phyloP scores from a whole-genome alignment of 2,113 vertebrate species.

The Thomomys bottae region DNA sequence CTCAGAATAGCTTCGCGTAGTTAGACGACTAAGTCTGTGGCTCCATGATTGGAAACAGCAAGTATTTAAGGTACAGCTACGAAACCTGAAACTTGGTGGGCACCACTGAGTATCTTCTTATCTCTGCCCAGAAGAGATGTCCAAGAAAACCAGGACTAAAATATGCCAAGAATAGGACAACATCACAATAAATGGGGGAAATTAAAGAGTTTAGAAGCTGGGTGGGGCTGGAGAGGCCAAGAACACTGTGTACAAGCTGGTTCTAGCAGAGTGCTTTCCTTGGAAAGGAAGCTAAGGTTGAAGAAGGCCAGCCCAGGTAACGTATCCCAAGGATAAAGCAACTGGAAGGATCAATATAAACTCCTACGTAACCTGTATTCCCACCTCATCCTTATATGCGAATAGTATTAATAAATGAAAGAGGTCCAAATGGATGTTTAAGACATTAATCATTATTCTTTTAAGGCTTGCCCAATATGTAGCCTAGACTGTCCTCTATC shows the following conservation, averaged over 20 bases:
- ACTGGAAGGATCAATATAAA: neutral
- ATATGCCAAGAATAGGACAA: neutral
- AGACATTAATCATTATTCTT: neutral
- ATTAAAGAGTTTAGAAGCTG: neutral
- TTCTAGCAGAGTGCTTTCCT: neutral
- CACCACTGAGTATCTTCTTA: neutral
- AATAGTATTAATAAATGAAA: neutral
- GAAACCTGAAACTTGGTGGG: neutral
- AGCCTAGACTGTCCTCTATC: neutral
- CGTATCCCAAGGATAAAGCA: neutral
- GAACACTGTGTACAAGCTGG: neutral
- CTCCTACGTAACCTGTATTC: neutral
- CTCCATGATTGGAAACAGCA: slow-evolving; percentile 13
- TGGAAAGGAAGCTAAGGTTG: neutral
- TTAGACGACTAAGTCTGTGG: neutral
- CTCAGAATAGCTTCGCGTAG: neutral
- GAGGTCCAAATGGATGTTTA: neutral
- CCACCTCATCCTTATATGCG: neutral
- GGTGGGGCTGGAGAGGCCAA: neutral
- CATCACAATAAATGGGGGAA: neutral
- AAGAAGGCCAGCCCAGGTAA: neutral
- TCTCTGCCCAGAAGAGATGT: neutral
- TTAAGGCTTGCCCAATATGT: neutral
- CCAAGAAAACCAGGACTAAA: neutral
- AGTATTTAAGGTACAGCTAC: neutral